Percentiles rank a stretch among this genome's conserved stretches.
Conservation (phyloP, 2,888 invertebrate species). For the Entomobrya proxima region DNA sequence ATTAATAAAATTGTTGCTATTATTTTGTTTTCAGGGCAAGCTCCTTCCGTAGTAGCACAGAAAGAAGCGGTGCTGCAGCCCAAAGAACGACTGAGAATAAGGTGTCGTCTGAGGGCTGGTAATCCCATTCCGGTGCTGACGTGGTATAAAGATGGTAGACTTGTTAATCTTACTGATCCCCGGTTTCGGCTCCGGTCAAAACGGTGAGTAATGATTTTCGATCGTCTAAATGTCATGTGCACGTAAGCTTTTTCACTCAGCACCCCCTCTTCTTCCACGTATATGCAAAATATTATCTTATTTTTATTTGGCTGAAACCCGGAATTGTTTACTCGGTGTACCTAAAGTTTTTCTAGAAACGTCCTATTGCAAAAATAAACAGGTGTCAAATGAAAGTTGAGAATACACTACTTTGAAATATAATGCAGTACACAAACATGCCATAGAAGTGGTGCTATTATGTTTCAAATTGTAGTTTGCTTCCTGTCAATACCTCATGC, state of each 20-base stretch:
- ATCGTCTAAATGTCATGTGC: background rate
- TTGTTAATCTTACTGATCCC: slow-evolving; percentile 74
- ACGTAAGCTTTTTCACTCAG: too few species aligned
- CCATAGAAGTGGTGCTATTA: background rate
- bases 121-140: slow-evolving; percentile 75
- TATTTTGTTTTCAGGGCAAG: slow-evolving; percentile 71
- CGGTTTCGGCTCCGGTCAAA: slow-evolving; percentile 74
- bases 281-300: too few species aligned
- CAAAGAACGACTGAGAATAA: slow-evolving; percentile 74
- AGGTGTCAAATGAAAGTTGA: slow-evolving; percentile 42
- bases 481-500: slow-evolving; percentile 52
- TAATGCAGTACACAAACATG: too few species aligned
- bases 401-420: too few species aligned
- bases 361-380: slow-evolving; percentile 43
- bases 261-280: too few species aligned
- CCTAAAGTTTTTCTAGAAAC: too few species aligned
- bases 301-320: too few species aligned
- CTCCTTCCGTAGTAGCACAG: slow-evolving; percentile 73
- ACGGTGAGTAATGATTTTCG: slow-evolving; percentile 68
- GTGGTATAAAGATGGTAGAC: slow-evolving; percentile 75
- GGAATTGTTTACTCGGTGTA: background rate
- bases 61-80: slow-evolving; percentile 74
- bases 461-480: background rate
- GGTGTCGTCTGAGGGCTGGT: slow-evolving; percentile 75
- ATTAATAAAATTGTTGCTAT: background rate